Conservation (phyloP, 2,888 invertebrate genomes). For the Tortrix viridana region DNA sequence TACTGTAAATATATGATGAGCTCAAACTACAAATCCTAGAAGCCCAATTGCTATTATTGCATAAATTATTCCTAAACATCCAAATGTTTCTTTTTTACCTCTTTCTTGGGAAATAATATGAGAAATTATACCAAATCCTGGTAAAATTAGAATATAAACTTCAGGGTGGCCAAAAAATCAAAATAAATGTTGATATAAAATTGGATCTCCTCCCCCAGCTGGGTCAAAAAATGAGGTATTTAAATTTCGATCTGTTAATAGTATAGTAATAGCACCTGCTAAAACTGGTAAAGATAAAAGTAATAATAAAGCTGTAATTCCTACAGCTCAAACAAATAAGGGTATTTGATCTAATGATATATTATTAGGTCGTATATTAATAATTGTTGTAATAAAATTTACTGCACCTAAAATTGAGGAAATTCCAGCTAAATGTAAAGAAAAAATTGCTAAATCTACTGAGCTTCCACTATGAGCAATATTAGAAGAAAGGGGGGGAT, state of each 20-base stretch:
- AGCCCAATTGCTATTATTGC: conserved; percentile 93
- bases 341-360: conserved; percentile 87
- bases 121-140: conserved; percentile 92
- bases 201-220: conserved; percentile 91
- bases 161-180: conserved; percentile 95
- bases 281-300: conserved; percentile 89
- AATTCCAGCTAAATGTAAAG: conserved; percentile 89
- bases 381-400: conserved; percentile 91
- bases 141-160: conserved; percentile 94
- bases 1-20: conserved; percentile 93
- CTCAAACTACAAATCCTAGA: conserved; percentile 93
- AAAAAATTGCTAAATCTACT: conserved; percentile 91
- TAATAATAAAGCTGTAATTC: conserved; percentile 80
- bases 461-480: conserved; percentile 87
- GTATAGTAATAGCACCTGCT: conserved; percentile 92
- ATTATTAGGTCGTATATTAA: conserved; percentile 87
- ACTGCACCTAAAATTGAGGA: conserved; percentile 90
- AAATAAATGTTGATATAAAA: conserved; percentile 93
- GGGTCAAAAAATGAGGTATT: conserved; percentile 93
- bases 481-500: conserved; percentile 87
- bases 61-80: conserved; percentile 90
- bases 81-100: conserved; percentile 90
- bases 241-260: conserved; percentile 91
- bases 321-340: conserved; percentile 90
- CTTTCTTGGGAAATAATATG: conserved; percentile 90